These are phyloP conservation scores for Diceros bicornis DNA, from an alignment of 2,797 vertebrate species.

Conservation along the genomic window DNA sequence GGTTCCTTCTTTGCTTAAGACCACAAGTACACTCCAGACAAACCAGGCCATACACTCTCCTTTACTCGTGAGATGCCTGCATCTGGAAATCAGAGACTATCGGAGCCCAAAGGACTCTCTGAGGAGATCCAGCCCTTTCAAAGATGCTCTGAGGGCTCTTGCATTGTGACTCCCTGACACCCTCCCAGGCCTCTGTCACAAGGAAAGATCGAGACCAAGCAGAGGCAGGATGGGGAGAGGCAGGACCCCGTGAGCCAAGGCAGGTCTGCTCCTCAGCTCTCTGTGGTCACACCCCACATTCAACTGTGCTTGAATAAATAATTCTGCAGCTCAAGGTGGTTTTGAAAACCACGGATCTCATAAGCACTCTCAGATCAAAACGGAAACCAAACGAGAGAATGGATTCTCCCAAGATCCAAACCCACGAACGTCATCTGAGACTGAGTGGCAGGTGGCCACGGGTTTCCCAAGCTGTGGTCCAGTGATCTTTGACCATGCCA, in stretches of 20 bases:
- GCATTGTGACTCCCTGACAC: too few relatives aligned
- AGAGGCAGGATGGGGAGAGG: too few relatives aligned
- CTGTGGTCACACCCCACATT: not conserved
- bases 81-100: not conserved
- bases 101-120: not conserved
- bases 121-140: not conserved
- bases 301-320: not conserved
- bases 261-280: not conserved
- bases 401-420: not conserved
- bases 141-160: fast-evolving
- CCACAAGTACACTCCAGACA: too few relatives aligned
- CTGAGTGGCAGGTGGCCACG: not conserved
- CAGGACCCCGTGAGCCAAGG: not conserved
- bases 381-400: not conserved
- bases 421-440: too few relatives aligned
- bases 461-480: too few relatives aligned
- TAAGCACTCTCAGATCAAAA: not conserved
- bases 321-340: not conserved
- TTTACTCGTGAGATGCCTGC: not conserved
- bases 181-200: fast-evolving
- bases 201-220: not conserved
- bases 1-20: not conserved
- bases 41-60: fast-evolving
- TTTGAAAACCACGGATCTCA: not conserved
- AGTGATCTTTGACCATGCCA: not conserved